phyloP scores from a whole-genome alignment of 2,888 invertebrate species.

The Hemaris fuciformis region DNA sequence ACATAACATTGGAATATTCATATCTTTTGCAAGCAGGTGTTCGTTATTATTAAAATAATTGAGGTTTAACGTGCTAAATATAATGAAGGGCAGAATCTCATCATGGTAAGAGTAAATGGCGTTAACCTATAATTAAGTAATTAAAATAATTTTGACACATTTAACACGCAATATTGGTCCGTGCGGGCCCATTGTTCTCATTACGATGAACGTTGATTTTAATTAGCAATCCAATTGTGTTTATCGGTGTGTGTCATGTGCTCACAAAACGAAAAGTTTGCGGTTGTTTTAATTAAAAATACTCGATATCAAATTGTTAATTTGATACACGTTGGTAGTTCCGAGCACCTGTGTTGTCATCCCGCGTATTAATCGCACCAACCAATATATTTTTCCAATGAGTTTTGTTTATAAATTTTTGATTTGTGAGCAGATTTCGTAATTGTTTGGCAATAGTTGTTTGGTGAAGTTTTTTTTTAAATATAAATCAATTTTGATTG shows the following conservation, averaged over 20 bases:
- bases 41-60: neutral
- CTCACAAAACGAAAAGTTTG: slow-evolving; percentile 17
- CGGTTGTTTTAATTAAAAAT: slow-evolving; percentile 16
- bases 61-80: neutral
- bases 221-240: slow-evolving; percentile 35
- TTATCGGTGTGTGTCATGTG: slow-evolving; percentile 18
- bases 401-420: neutral
- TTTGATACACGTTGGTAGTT: neutral
- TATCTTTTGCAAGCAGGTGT: neutral
- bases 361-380: neutral
- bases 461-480: neutral
- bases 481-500: no score
- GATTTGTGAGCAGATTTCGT: neutral
- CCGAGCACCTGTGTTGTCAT: slow-evolving; percentile 14
- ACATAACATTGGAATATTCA: neutral
- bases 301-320: slow-evolving; percentile 2
- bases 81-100: neutral
- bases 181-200: slow-evolving; percentile 47
- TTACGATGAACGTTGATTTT: slow-evolving; percentile 42
- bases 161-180: slow-evolving; percentile 34
- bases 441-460: neutral
- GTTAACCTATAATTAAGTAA: neutral
- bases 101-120: neutral
- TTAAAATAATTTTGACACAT: slow-evolving; percentile 3
- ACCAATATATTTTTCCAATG: neutral